Conservation (phyloP, 2,113 vertebrate genomes). For the Ia io region DNA sequence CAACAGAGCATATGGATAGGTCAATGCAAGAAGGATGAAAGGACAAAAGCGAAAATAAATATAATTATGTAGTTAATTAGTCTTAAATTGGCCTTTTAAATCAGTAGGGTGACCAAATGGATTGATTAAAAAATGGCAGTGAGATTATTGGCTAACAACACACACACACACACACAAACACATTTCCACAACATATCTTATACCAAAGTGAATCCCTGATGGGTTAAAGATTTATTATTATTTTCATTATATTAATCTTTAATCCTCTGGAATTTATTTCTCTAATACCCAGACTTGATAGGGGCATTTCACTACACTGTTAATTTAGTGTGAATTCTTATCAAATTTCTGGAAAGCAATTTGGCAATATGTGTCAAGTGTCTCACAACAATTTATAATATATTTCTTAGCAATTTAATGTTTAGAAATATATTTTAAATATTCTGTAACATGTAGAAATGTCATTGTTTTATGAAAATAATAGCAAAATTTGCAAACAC, state of each 20-base stretch:
- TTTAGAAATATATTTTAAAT: not conserved
- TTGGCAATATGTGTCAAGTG: not conserved
- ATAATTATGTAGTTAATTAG: conserved; percentile 4
- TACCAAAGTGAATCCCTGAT: not conserved
- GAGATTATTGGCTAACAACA: not conserved
- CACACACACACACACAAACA: not conserved
- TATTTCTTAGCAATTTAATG: not conserved
- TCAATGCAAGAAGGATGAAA: not conserved
- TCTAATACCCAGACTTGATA: not conserved
- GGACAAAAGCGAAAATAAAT: not conserved
- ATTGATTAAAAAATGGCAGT: conserved; percentile 19
- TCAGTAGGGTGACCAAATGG: not conserved
- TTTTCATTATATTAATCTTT: conserved; percentile 41
- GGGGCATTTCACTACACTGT: not conserved
- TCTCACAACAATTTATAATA: conserved; percentile 4
- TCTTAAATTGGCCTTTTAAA: not conserved
- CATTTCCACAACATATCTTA: not conserved
- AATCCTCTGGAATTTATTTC: not conserved
- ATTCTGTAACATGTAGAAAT: not conserved
- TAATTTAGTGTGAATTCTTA: not conserved
- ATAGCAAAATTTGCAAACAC: not conserved
- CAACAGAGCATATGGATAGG: not conserved
- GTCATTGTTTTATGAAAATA: not conserved
- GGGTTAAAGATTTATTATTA: not conserved
- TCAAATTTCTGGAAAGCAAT: not conserved